Conservation (phyloP, 2,113 vertebrate species). For the Tyrannus savana region DNA sequence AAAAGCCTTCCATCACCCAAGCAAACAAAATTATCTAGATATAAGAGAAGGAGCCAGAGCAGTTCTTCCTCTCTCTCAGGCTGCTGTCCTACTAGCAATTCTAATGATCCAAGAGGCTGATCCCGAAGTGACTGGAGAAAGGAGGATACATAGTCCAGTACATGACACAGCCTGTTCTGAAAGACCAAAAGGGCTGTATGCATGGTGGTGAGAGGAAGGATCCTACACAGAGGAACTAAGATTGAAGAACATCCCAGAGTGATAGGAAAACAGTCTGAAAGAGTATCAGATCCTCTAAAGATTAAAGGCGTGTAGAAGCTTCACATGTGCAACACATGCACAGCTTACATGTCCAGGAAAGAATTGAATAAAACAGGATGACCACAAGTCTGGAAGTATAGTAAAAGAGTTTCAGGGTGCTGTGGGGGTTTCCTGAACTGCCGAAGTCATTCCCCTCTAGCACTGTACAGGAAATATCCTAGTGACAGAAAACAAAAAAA, state of each 20-base stretch:
- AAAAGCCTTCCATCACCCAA: neutral
- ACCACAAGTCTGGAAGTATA: neutral
- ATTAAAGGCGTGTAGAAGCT: neutral
- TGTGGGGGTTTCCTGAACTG: neutral
- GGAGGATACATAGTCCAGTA: neutral
- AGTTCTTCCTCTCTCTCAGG: neutral
- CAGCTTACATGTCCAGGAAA: neutral
- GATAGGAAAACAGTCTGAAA: neutral
- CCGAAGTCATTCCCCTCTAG: neutral
- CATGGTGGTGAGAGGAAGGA: neutral
- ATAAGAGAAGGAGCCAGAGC: neutral
- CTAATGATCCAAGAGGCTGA: neutral
- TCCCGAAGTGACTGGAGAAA: neutral
- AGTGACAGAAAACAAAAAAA: neutral
- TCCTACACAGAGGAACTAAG: neutral
- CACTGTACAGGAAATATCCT: neutral
- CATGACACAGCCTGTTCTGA: neutral
- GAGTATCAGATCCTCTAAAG: neutral
- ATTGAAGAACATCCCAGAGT: neutral
- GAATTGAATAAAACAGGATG: neutral
- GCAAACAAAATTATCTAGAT: neutral
- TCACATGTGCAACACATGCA: neutral
- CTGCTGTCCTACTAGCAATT: neutral
- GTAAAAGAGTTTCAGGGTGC: neutral
- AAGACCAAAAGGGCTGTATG: neutral